phyloP scores from a whole-genome alignment of 2,888 invertebrate species.

The Hoplodrina blanda region DNA sequence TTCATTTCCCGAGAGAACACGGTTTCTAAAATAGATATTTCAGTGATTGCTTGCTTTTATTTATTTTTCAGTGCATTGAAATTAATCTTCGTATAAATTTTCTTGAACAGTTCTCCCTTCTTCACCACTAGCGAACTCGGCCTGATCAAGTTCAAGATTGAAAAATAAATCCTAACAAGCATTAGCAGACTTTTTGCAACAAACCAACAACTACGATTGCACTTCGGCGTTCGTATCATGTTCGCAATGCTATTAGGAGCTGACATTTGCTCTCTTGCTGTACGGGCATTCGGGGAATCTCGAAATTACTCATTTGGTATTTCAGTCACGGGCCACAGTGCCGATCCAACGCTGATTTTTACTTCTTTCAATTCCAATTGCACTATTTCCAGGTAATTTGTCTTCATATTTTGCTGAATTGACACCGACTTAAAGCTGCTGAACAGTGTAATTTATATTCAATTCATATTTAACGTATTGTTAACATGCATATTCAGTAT shows the following conservation, averaged over 20 bases:
- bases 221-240: slow-evolving; percentile 80
- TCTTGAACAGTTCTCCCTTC: slow-evolving; percentile 5
- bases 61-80: not conserved
- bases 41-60: not conserved
- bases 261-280: slow-evolving; percentile 86
- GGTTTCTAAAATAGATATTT: not conserved
- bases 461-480: slow-evolving; percentile 29
- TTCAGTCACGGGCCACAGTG: slow-evolving; percentile 86
- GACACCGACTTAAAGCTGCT: slow-evolving; percentile 37
- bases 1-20: not conserved
- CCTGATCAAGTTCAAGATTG: slow-evolving; percentile 55
- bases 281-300: slow-evolving; percentile 86
- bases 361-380: slow-evolving; percentile 89
- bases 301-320: slow-evolving; percentile 89
- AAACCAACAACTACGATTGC: slow-evolving; percentile 82
- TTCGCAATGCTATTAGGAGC: slow-evolving; percentile 87
- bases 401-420: slow-evolving; percentile 78
- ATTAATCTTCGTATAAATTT: slow-evolving; percentile 7
- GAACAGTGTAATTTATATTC: slow-evolving; percentile 44
- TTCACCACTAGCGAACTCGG: slow-evolving; percentile 36
- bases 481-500: slow-evolving; percentile 7
- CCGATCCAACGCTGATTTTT: slow-evolving; percentile 88
- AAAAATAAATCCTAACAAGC: slow-evolving; percentile 65
- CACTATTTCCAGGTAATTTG: slow-evolving; percentile 87
- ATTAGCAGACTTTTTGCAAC: slow-evolving; percentile 71